Evolutionary conservation across 2,888 invertebrate species (phyloP).

Genomic region (Drosophila koepferae): DNA sequence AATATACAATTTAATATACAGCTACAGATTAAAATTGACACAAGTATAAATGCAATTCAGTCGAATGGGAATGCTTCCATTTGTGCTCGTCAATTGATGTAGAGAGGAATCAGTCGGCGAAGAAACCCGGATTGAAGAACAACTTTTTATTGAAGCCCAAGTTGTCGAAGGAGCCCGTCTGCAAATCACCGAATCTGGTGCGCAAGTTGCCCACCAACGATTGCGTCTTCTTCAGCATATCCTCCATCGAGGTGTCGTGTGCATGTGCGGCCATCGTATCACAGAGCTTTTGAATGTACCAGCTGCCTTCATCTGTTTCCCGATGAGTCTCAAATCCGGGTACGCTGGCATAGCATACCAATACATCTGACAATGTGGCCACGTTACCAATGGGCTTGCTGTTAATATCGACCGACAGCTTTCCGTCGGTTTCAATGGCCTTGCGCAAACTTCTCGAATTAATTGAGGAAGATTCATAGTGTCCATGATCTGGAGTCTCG

Average conservation of each 20-base stretch:
- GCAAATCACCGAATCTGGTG: constrained; percentile 84
- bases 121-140: constrained; percentile 89
- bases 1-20: constrained; percentile 12
- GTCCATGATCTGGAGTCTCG: constrained; percentile 79
- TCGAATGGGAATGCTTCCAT: constrained; percentile 31
- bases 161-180: constrained; percentile 88
- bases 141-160: constrained; percentile 89
- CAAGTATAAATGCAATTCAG: constrained; percentile 47
- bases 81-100: constrained; percentile 17
- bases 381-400: constrained; percentile 37
- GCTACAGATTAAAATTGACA: constrained; percentile 3
- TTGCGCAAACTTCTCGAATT: constrained; percentile 45
- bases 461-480: constrained; percentile 15
- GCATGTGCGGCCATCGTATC: constrained; percentile 88
- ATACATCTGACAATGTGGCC: constrained; percentile 87
- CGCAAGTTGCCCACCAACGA: constrained; percentile 84
- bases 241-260: constrained; percentile 88
- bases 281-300: constrained; percentile 90
- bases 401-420: neutral
- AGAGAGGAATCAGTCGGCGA: constrained; percentile 4
- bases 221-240: constrained; percentile 89
- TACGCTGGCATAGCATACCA: constrained; percentile 89
- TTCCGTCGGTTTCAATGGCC: constrained; percentile 24
- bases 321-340: constrained; percentile 87
- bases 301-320: constrained; percentile 87